These are phyloP conservation scores for Poecilus cupreus DNA, from an alignment of 2,888 invertebrate genomes.

Conservation along the genomic window DNA sequence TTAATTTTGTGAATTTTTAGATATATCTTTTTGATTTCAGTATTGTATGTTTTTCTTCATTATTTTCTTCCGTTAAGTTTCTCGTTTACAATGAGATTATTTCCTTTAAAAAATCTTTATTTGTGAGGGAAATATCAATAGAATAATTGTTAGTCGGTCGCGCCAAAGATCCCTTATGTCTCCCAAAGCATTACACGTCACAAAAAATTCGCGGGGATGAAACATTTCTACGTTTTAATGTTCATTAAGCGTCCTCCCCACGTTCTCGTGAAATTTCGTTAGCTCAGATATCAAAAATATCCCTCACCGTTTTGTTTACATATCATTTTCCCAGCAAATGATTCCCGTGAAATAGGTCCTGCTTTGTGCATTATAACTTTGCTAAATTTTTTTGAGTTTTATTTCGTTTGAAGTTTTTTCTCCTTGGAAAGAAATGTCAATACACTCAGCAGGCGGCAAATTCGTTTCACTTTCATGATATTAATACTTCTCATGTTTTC, in stretches of 20 bases:
- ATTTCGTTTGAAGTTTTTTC: slow-evolving; percentile 33
- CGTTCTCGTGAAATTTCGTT: slow-evolving; percentile 10
- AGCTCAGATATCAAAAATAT: slow-evolving; percentile 29
- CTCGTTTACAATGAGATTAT: no score
- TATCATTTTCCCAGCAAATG: slow-evolving; percentile 33
- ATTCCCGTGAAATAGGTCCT: neutral
- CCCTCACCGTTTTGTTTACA: slow-evolving; percentile 32
- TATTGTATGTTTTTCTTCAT: no score
- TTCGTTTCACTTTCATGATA: neutral
- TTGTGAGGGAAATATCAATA: slow-evolving; percentile 15
- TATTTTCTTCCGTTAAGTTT: no score
- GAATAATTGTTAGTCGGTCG: neutral
- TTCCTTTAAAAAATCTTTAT: no score
- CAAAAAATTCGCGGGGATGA: neutral
- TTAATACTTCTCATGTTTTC: neutral
- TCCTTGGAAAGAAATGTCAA: neutral
- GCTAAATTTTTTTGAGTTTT: slow-evolving; percentile 23
- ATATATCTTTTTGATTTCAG: no score
- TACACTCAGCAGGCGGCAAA: neutral
- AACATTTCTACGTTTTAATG: slow-evolving; percentile 24
- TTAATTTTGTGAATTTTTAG: no score
- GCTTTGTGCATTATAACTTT: slow-evolving; percentile 20
- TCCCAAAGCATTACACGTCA: neutral
- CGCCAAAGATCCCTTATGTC: neutral
- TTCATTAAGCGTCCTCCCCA: slow-evolving; percentile 20